Evolutionary conservation across 2,888 invertebrate species (phyloP).

Genomic region (Augiades crinisus): DNA sequence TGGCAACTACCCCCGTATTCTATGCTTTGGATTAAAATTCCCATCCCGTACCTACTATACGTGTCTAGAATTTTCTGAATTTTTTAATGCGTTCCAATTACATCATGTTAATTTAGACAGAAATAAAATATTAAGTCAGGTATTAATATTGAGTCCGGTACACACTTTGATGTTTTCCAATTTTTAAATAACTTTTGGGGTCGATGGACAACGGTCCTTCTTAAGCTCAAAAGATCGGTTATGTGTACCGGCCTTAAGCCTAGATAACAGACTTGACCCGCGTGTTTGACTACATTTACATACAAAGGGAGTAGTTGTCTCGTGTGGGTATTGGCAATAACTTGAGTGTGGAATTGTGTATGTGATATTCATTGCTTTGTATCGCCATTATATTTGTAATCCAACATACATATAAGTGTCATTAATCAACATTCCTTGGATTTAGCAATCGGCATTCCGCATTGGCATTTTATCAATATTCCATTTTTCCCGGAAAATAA

Average conservation of each 20-base stretch:
- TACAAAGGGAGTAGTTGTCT: constrained; percentile 13
- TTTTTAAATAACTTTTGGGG: too few relatives aligned
- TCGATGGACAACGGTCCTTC: too few relatives aligned
- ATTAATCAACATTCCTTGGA: constrained; percentile 44
- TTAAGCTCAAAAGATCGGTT: too few relatives aligned
- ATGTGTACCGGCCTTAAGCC: neutral
- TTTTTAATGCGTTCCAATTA: too few relatives aligned
- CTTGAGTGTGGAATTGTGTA: constrained; percentile 23
- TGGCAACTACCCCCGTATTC: constrained; percentile 12
- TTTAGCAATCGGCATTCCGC: constrained; percentile 46
- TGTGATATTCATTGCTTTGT: constrained; percentile 21
- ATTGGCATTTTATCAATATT: constrained; percentile 49
- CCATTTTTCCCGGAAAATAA: constrained; percentile 30
- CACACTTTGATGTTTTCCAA: too few relatives aligned
- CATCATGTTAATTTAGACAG: too few relatives aligned
- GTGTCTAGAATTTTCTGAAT: too few relatives aligned
- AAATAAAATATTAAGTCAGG: too few relatives aligned
- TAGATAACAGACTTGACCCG: neutral
- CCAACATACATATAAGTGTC: constrained; percentile 12
- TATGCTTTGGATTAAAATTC: neutral
- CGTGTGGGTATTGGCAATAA: constrained; percentile 33
- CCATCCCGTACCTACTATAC: too few relatives aligned
- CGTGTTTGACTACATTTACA: neutral
- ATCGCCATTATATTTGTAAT: constrained; percentile 14
- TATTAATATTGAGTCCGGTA: too few relatives aligned